Percentiles rank a stretch among this genome's conserved stretches.
phyloP scores from a whole-genome alignment of 2,797 vertebrate genomes.

The Eulemur albifrons region DNA sequence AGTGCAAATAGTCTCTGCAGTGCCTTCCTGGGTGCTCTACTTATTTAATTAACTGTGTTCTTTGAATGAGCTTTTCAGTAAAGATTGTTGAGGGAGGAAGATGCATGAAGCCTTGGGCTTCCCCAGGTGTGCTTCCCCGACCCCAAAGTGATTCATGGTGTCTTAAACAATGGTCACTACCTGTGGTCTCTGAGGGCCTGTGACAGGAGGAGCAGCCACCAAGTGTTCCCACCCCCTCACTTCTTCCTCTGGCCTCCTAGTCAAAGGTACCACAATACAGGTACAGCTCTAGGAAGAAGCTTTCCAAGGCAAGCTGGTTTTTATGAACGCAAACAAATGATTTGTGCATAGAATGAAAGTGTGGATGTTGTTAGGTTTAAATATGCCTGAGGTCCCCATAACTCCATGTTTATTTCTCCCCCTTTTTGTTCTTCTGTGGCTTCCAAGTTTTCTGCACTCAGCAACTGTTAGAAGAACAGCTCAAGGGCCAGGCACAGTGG shows the following conservation, averaged over 20 bases:
- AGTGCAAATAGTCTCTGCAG: not conserved
- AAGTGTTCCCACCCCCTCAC: not conserved
- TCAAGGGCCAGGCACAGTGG: not conserved
- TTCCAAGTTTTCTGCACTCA: not conserved
- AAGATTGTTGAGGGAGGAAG: not conserved
- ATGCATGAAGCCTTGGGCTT: not conserved
- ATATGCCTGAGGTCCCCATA: not conserved
- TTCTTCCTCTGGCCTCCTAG: not conserved
- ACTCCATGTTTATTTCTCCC: not conserved
- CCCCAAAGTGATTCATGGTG: not conserved
- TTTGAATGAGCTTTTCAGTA: not conserved
- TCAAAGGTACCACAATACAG: not conserved
- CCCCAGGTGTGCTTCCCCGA: not conserved
- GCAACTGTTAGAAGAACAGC: not conserved
- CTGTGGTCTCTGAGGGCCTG: not conserved
- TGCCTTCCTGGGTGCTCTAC: not conserved
- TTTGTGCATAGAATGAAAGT: not conserved
- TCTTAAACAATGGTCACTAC: not conserved
- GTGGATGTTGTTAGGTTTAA: not conserved
- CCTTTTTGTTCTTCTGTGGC: not conserved
- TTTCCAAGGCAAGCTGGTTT: not conserved
- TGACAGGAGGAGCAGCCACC: not conserved
- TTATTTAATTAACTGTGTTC: not conserved
- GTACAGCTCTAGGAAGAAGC: not conserved
- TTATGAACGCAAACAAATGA: conserved; percentile 36